phyloP scores from a whole-genome alignment of 2,888 invertebrate species.

The Allolobophora icterica region DNA sequence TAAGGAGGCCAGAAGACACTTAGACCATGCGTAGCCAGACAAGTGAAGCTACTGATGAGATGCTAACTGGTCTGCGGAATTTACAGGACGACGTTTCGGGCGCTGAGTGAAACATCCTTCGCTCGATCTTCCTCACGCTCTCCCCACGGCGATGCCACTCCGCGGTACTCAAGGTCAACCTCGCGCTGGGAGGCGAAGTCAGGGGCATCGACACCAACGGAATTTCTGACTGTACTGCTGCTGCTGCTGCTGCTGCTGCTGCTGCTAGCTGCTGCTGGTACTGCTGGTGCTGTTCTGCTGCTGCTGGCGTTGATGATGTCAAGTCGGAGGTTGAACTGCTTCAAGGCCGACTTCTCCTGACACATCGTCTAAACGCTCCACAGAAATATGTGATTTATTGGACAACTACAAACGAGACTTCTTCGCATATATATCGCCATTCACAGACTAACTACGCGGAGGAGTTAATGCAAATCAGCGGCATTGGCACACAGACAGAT shows the following conservation, averaged over 20 bases:
- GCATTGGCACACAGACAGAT: neutral
- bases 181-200: constrained; percentile 10
- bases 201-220: constrained; percentile 5
- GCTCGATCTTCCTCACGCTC: neutral
- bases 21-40: neutral
- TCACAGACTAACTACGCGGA: neutral
- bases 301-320: neutral
- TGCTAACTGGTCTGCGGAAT: neutral
- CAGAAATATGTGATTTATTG: neutral
- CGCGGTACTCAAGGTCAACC: neutral
- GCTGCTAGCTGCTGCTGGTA: no score
- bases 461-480: neutral
- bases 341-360: neutral
- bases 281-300: neutral
- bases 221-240: neutral
- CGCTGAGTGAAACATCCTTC: neutral
- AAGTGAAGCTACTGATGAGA: neutral
- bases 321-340: neutral
- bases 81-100: neutral
- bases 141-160: neutral
- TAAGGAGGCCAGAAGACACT: neutral
- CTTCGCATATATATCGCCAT: neutral
- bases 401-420: neutral
- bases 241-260: neutral
- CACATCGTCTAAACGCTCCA: neutral